Base-by-base conservation (phyloP, 1,140 invertebrate genomes). In the Brachionus plicatilis region DNA sequence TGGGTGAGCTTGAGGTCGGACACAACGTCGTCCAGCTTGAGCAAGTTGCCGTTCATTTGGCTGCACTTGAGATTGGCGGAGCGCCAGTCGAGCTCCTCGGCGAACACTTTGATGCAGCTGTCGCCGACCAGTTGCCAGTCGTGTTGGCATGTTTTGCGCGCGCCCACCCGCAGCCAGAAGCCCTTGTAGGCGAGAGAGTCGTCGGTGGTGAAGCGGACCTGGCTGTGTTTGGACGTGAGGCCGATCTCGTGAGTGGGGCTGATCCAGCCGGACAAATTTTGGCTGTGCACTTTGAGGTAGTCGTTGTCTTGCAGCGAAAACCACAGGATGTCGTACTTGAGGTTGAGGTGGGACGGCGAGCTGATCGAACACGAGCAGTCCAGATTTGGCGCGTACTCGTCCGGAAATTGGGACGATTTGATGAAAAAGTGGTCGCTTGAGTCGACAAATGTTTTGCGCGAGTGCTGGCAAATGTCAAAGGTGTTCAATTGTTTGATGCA, bases 391-490 rank as follows among this genome's bases (percentile, higher is more conserved):
- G 82, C 27, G 37, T 83, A 83, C 37, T 83, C 82, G 37, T 29
- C 43, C 20, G 82, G 82, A 83, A 83, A 83, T 50, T 82, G 53
- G 33, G 79, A 82, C n/a, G 79, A 82, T 68, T 82, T 82, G 7
- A 82, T 82, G 43, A 37, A 82, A 47, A 82, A 41, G 3, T 82
- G 24, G 5, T 60, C 17, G n/a, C 14, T 82, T 47, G 37, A 14
- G 17, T 82, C 41, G 17, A 14, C 24, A n/a, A 43, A 72, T 43
- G 53, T 43, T 33, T 47, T 60, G 20, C 12, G 14, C 8, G 60
- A 27, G 8, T 53, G 33, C 12, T 68, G 60, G 43, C 79, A 82
- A 12, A 82, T 82, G 43, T 82, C 79, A n/a, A 82, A 65, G 9
- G 79, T 82, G 17, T 82, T 56, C 5, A 45, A 1, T 37, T 82